These are phyloP conservation scores for Clepsis dumicolana DNA, from an alignment of 2,888 invertebrate species.

Conservation along the genomic window DNA sequence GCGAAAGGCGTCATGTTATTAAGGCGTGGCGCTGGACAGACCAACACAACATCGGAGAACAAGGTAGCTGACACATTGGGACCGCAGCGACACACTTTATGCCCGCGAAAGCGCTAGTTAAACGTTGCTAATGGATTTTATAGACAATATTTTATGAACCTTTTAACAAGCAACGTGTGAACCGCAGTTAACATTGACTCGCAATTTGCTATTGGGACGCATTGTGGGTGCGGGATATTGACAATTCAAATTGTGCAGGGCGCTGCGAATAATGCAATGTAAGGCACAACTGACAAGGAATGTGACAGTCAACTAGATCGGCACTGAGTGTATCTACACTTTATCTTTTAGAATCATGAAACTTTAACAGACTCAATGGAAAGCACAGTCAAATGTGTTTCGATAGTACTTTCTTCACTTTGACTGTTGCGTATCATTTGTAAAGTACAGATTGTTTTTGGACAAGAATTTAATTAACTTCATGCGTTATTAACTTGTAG, in stretches of 20 bases:
- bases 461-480: too few relatives aligned
- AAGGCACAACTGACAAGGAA: constrained; percentile 19
- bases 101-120: not conserved
- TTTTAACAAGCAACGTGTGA: constrained; percentile 25
- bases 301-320: not conserved
- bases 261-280: constrained; percentile 5
- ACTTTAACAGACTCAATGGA: too few relatives aligned
- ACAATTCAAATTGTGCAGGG: constrained; percentile 20
- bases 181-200: constrained; percentile 28
- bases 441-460: not conserved
- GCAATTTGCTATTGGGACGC: constrained; percentile 26
- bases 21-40: constrained; percentile 10
- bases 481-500: not conserved
- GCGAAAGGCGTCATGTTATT: constrained; percentile 29
- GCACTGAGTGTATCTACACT: not conserved
- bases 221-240: constrained; percentile 15
- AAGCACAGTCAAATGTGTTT: too few relatives aligned
- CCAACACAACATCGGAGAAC: not conserved
- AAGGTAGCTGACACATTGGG: constrained; percentile 10
- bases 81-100: constrained; percentile 27
- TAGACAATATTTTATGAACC: constrained; percentile 29
- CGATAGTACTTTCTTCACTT: too few relatives aligned
- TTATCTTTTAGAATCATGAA: too few relatives aligned
- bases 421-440: too few relatives aligned
- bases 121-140: constrained; percentile 5